Percentiles rank a stretch among this genome's conserved stretches.
Evolutionary conservation across 2,113 vertebrate species (phyloP).

Genomic region (Sylvietta virens): DNA sequence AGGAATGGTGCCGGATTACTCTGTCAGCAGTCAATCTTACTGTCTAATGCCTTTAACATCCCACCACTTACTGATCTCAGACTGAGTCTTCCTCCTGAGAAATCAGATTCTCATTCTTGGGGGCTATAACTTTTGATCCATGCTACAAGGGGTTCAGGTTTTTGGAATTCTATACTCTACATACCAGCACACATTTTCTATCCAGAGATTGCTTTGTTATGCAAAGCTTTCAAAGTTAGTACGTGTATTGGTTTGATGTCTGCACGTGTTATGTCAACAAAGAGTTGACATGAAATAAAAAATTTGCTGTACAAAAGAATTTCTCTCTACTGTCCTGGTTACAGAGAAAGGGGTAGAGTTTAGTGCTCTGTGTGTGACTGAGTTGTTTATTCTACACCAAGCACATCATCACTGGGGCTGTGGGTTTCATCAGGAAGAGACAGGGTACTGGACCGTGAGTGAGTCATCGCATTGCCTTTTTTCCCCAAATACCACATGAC

Average conservation of each 20-base stretch:
- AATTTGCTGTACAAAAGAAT: background rate
- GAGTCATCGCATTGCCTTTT: background rate
- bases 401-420: background rate
- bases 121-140: background rate
- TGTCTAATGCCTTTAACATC: background rate
- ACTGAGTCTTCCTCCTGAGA: background rate
- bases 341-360: background rate
- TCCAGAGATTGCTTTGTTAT: background rate
- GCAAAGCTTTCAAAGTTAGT: background rate
- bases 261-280: background rate
- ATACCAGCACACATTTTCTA: background rate
- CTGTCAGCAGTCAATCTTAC: background rate
- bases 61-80: background rate
- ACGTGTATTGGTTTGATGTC: background rate
- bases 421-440: background rate
- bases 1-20: background rate
- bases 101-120: background rate
- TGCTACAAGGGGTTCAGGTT: background rate
- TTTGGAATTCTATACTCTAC: background rate
- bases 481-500: background rate
- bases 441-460: fast-evolving
- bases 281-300: background rate
- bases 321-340: background rate
- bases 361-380: background rate
- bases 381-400: background rate